A percentile compares a stretch with the other conserved stretches of the same genome.
Conservation (phyloP, 2,113 vertebrate species). For the Arvicanthis niloticus region DNA sequence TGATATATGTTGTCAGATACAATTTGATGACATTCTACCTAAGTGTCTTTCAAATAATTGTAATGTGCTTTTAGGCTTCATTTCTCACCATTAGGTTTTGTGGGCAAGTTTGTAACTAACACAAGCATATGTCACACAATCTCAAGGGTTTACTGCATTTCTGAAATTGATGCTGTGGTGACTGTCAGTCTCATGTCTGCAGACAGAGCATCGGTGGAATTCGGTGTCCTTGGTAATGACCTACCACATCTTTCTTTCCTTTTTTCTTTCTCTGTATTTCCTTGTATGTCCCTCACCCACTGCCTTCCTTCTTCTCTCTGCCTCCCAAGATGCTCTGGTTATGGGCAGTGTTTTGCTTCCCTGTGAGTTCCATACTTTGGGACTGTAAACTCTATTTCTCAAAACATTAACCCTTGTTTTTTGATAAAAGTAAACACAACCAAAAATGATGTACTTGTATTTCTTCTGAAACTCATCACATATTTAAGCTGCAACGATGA, state of each 20-base stretch:
- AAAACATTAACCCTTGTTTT: not conserved
- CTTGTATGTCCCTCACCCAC: not conserved
- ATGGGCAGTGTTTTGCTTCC: not conserved
- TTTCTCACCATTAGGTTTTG: not conserved
- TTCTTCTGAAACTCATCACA: not conserved
- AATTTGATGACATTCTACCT: constrained; percentile 1
- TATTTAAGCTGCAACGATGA: not conserved
- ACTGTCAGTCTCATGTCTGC: not conserved
- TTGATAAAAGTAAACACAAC: not conserved
- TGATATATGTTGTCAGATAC: not conserved
- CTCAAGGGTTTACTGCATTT: not conserved
- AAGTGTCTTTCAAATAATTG: not conserved
- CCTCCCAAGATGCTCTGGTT: not conserved
- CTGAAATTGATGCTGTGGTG: not conserved
- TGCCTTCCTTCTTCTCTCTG: no score
- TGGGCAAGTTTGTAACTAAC: not conserved
- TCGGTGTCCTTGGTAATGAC: not conserved
- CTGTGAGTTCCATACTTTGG: constrained; percentile 8
- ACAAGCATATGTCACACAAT: not conserved
- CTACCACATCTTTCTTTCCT: not conserved
- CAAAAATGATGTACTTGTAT: not conserved
- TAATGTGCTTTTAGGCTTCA: not conserved
- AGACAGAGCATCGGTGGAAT: not conserved
- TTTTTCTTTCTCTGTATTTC: not conserved
- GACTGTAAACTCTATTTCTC: not conserved